Conservation (phyloP, 2,797 vertebrate species). For the Manis crassicaudata region DNA sequence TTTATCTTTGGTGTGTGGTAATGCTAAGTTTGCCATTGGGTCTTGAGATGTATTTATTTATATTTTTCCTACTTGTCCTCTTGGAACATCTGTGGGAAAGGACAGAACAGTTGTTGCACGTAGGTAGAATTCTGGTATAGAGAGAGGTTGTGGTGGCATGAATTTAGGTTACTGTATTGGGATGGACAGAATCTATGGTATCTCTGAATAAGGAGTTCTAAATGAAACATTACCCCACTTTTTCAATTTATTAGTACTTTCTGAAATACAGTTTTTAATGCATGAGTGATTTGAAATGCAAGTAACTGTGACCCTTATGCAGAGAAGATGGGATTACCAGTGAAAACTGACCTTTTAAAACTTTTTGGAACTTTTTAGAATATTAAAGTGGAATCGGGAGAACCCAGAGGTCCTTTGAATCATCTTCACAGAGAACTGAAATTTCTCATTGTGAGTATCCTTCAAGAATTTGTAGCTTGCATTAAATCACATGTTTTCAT, state of each 20-base stretch:
- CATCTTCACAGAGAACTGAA: conserved; percentile 93
- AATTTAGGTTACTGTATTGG: background rate
- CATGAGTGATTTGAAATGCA: conserved; percentile 40
- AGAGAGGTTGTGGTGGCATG: background rate
- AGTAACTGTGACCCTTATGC: background rate
- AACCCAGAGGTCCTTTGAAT: conserved; percentile 92
- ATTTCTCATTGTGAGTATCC: conserved; percentile 92
- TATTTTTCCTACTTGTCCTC: conserved; percentile 31
- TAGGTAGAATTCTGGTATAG: background rate
- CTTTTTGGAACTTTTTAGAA: conserved; percentile 87
- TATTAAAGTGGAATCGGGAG: conserved; percentile 91
- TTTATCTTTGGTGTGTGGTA: background rate
- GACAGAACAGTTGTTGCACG: background rate
- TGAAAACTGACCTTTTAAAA: conserved; percentile 41
- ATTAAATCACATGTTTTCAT: conserved; percentile 28
- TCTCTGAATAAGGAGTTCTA: background rate
- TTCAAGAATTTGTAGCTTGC: conserved; percentile 3
- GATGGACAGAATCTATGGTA: background rate
- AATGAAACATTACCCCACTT: background rate
- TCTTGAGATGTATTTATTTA: background rate
- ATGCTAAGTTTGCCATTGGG: background rate
- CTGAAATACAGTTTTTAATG: conserved; percentile 20
- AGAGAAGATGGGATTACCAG: background rate
- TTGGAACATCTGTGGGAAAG: conserved; percentile 1
- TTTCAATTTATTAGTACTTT: background rate